Evolutionary conservation across 2,888 invertebrate species (phyloP).

Genomic region (Nymphalis c-album): DNA sequence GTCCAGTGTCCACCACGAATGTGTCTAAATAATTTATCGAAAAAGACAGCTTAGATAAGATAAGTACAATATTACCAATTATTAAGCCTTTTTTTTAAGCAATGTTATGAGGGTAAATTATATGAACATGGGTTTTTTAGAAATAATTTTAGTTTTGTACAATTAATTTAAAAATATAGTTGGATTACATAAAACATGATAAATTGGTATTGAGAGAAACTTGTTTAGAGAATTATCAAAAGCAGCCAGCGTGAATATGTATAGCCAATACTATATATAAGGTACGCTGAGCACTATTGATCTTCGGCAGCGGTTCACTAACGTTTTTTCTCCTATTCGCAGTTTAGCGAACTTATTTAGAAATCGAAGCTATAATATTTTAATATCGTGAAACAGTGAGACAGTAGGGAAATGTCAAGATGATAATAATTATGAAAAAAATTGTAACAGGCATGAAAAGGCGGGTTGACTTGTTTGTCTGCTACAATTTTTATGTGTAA

Average conservation of each 20-base stretch:
- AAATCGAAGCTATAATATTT: background rate
- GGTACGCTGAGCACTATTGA: slow-evolving; percentile 1
- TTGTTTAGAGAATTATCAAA: background rate
- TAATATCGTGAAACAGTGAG: background rate
- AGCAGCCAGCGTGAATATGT: background rate
- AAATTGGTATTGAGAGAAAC: background rate
- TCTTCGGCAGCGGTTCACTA: slow-evolving; percentile 1
- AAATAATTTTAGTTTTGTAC: background rate
- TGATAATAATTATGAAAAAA: background rate
- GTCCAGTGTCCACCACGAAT: too few species aligned
- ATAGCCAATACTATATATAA: slow-evolving; percentile 1
- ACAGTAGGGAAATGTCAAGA: background rate
- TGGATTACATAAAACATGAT: too few species aligned
- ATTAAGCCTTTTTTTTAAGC: too few species aligned
- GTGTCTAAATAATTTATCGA: too few species aligned
- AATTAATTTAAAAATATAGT: too few species aligned
- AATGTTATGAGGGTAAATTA: too few species aligned
- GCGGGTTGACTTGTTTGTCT: too few species aligned
- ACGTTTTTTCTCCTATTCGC: background rate
- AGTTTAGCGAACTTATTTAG: background rate
- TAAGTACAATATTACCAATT: too few species aligned
- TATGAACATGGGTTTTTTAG: background rate
- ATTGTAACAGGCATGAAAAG: too few species aligned
- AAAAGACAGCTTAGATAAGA: too few species aligned
- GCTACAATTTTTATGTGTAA: too few species aligned